Evolutionary conservation across 2,113 vertebrate genomes (phyloP).

Genomic region (Trematomus loennbergii): DNA sequence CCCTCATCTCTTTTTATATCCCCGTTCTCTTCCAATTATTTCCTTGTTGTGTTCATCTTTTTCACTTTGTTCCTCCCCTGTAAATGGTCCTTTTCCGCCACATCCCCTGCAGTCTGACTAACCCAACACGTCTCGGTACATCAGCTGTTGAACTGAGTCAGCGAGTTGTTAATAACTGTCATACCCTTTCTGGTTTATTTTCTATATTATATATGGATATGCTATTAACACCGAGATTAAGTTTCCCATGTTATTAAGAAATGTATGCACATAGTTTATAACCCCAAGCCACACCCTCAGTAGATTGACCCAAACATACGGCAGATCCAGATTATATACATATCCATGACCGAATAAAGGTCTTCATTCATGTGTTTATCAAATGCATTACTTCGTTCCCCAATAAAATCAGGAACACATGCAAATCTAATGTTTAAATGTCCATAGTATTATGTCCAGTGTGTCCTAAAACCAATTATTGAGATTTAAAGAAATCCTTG

Average conservation of each 20-base stretch:
- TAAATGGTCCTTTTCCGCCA: slow-evolving; percentile 12
- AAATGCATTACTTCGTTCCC: slow-evolving; percentile 1
- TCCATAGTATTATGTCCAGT: neutral
- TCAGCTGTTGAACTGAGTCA: slow-evolving; percentile 7
- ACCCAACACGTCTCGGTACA: slow-evolving; percentile 10
- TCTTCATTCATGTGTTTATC: slow-evolving; percentile 23
- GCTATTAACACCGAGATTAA: neutral
- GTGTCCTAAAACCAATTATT: neutral
- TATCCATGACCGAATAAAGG: neutral
- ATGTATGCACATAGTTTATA: neutral
- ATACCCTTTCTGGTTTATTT: neutral
- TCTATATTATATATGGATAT: neutral
- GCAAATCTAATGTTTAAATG: neutral
- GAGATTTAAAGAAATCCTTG: neutral
- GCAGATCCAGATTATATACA: neutral
- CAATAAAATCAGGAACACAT: neutral
- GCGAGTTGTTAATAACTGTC: neutral
- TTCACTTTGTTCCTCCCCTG: neutral
- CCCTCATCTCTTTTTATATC: slow-evolving; percentile 12
- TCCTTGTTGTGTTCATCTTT: neutral
- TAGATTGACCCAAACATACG: too few species aligned
- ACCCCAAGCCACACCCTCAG: neutral
- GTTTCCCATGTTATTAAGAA: neutral
- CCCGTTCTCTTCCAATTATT: slow-evolving; percentile 24
- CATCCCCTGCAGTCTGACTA: slow-evolving; percentile 10